These are phyloP conservation scores for Tetragonula clypearis DNA, from an alignment of 1,140 invertebrate species.

Conservation along the genomic window DNA sequence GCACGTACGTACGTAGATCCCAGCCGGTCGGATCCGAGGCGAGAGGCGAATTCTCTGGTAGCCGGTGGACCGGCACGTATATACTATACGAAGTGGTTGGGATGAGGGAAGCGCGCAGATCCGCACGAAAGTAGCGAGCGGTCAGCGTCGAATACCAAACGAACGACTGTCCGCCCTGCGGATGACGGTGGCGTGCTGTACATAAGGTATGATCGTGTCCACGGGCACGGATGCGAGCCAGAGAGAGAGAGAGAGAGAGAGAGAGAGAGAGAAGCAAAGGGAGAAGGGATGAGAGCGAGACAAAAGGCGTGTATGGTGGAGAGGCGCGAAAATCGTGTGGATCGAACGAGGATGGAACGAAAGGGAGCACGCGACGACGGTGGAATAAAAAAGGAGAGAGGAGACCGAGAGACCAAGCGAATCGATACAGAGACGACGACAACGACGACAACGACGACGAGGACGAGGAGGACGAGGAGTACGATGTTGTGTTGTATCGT, in stretches of 20 bases:
- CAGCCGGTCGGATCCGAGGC: background rate
- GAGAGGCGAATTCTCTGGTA: slow-evolving; percentile 17
- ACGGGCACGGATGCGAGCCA: background rate
- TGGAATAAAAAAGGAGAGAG: slow-evolving; percentile 53
- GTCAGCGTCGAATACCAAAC: slow-evolving; percentile 78
- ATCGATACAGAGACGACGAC: slow-evolving; percentile 40
- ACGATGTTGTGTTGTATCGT: slow-evolving; percentile 52
- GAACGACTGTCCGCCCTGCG: slow-evolving; percentile 60
- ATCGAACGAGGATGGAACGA: slow-evolving; percentile 12
- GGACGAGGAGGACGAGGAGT: too few relatives aligned
- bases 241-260: slow-evolving; percentile 24
- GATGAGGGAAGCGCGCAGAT: slow-evolving; percentile 68
- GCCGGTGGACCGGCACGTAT: slow-evolving; percentile 51
- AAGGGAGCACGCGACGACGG: slow-evolving; percentile 44
- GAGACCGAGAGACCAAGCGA: background rate
- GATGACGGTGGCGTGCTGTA: slow-evolving; percentile 70
- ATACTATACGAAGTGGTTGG: slow-evolving; percentile 13
- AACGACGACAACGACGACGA: too few relatives aligned
- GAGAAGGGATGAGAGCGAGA: background rate
- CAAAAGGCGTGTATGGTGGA: background rate
- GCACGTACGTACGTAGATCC: slow-evolving; percentile 50
- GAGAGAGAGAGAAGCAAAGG: slow-evolving; percentile 13
- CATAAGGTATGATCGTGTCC: slow-evolving; percentile 75
- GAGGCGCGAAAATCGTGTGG: slow-evolving; percentile 49
- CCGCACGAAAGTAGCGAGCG: slow-evolving; percentile 75